Base-by-base conservation (phyloP, 1,140 invertebrate genomes). In the Saccostrea glomerata region DNA sequence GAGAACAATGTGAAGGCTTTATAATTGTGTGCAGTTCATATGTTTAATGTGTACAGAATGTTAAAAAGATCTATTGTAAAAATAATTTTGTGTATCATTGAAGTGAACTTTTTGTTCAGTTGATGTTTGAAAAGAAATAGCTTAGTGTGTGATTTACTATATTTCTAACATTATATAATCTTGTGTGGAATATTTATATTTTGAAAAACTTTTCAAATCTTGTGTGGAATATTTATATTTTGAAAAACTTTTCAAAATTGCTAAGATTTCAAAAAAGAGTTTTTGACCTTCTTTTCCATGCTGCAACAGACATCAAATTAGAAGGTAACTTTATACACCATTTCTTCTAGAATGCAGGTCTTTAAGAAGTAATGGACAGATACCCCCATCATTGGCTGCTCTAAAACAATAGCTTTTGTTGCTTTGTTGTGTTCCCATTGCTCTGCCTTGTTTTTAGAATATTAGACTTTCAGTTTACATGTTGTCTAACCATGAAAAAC, bases 251-350 rank as follows among this genome's bases (percentile, higher is more conserved):
- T 17, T 11, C 0, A 60, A 17, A 60, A 13, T 60, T 11, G 12
- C 20, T 15, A 60, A 63, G 58, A 36, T 63, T 17, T 63, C n/a
- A n/a, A 30, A 30, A 30, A 25, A 40, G 20, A 30, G 12, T 0
- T 25, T 77, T 2, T 77, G 12, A 77, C 23, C 70, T 77, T 30
- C 56, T 90, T 73, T 86, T 90, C 60, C 54, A 82, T 87, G 60
- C 83, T 83, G 77, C 66, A 20, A 87, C 92, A 93, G 92, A 93
- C n/a, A 92, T 93, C 90, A 90, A 89, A 89, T 88, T 91, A 88
- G 92, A 93, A 93, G 92, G 92, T 93, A 93, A 85, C 25, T 88
- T 36, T 36, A 36, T 90, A 40, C 40, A 84, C 82, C 55, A 23
- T 77, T 30, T 36, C 13, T 11, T 77, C 13, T 77, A 77, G 70